Evolutionary conservation across 1,140 invertebrate genomes (phyloP), one percentile per base, ranked within the genome.

Genomic region (Ephestia elutella): DNA sequence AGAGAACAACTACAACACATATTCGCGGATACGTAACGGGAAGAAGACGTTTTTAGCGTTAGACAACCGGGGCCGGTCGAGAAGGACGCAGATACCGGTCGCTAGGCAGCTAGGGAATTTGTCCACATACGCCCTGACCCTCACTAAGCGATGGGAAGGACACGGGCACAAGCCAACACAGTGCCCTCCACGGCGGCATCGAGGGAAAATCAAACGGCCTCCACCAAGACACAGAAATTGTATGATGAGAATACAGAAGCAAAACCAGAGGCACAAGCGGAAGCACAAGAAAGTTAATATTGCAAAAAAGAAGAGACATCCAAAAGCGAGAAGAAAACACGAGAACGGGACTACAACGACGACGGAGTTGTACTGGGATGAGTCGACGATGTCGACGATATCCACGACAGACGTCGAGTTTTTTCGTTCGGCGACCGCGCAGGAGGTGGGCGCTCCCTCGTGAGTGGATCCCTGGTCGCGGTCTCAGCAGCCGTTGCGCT

Each of bases 1-100:
- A 79, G 91, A 93, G 78, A 93, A 95, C 80, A 93, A 95, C 80
- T 96, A 96, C 90, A 96, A 96, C 84, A 94, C 94, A 7, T 96
- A 96, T 87, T 94, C 93, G 65, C 92, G 92, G 77, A 94, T 95
- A 90, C 73, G 81, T 20, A 93, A 92, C 70, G 81, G 89, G 10
- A 91, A 91, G 67, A 92, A 93, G 65, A 94, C 93, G 0, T 96
- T 94, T 84, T 86, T 96, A 71, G 95, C 94, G 20, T 83, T 96
- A 49, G 94, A 95, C 78, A 91, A 92, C 61, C 84, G 90, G 44
- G 95, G 95, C 4, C 87, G 90, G 68, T 91, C 94, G 60, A 89
- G 94, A 19, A 91, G 92, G 65, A 93, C 94, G 38, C 91, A 93
- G 83, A 90, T 94, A 18, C 92, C 92, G 49, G 87, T 91, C 55